phyloP scores from a whole-genome alignment of 2,888 invertebrate genomes.

The Catocala sponsa region DNA sequence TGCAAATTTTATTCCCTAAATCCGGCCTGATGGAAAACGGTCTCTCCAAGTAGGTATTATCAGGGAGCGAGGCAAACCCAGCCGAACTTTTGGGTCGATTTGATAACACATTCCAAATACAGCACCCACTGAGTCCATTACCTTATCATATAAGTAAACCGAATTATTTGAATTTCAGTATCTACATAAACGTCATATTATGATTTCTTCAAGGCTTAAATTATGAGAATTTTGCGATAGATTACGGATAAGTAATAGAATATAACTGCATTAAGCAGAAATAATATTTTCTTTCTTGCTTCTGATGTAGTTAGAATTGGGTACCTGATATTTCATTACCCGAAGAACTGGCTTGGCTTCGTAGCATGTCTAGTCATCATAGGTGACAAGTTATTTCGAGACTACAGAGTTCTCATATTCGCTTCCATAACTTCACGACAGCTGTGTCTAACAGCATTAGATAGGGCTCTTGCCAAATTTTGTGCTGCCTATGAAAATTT shows the following conservation, averaged over 20 bases:
- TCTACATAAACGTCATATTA: conserved; percentile 37
- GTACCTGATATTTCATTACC: too few relatives aligned
- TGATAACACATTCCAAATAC: conserved; percentile 74
- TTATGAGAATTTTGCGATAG: conserved; percentile 35
- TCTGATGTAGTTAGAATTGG: too few relatives aligned
- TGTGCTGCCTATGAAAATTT: too few relatives aligned
- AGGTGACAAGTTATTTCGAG: too few relatives aligned
- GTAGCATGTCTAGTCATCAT: too few relatives aligned
- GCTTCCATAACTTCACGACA: too few relatives aligned
- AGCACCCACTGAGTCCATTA: conserved; percentile 63
- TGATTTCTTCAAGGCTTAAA: not conserved
- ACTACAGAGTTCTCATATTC: too few relatives aligned
- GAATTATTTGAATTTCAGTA: conserved; percentile 58
- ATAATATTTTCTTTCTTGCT: too few relatives aligned
- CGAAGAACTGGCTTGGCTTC: too few relatives aligned
- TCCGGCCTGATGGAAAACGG: conserved; percentile 80
- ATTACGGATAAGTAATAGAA: conserved; percentile 13
- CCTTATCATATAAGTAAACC: conserved; percentile 68
- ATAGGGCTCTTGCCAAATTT: too few relatives aligned
- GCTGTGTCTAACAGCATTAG: too few relatives aligned
- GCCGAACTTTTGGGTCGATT: conserved; percentile 81
- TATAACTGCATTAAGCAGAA: too few relatives aligned
- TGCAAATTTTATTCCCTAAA: conserved; percentile 83
- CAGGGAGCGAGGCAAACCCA: conserved; percentile 61
- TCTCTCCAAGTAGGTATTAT: conserved; percentile 71